Base-by-base conservation (phyloP, 2,797 vertebrate genomes). In the Carapus acus region DNA sequence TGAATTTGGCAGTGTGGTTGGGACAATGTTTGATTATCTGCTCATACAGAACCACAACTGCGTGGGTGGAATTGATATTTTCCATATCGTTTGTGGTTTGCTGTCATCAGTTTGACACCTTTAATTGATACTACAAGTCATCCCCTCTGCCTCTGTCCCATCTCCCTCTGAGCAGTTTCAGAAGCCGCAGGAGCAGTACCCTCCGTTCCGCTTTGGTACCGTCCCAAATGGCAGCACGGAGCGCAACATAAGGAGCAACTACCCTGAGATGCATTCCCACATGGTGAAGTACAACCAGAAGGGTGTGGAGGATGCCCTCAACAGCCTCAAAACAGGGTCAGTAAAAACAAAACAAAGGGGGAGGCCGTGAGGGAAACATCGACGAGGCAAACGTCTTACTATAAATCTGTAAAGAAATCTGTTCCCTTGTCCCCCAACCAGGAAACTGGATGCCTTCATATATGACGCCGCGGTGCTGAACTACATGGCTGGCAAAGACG, bases 231-330 rank as follows among this genome's bases (percentile, higher is more conserved):
- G 96, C 74, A 99, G 96, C 89, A 99, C 96, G 0, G 96, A 99
- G 80, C 86, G 94, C 40, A 99, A 99, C 79, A 99, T 99, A 73
- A 88, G 94, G 69, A 97, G 93, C 60, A 99, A 99, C 86, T 99
- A 98, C 78, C 94, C 94, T 0, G 95, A 98, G 80, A 99, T 99
- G 96, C 95, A 99, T 83, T 84, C 90, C 21, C 94, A 99, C 87
- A 99, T 98, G 96, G 92, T 96, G 81, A 96, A 93, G 75, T 99
- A 97, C 89, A 99, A 98, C 87, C 96, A 98, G 85, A 93, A 92
- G 63, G 93, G 94, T 0, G 96, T 99, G 56, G 94, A 96, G 82
- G 95, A 98, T 0, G 96, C 96, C 1, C 92, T 99, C 4, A 89
- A 88, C 83, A 99, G 94, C 84, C 92, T 99, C 69, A 99, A 97